Evolutionary conservation across 1,140 invertebrate genomes (phyloP), one percentile per base, ranked within the genome.

Genomic region (Triops cancriformis): DNA sequence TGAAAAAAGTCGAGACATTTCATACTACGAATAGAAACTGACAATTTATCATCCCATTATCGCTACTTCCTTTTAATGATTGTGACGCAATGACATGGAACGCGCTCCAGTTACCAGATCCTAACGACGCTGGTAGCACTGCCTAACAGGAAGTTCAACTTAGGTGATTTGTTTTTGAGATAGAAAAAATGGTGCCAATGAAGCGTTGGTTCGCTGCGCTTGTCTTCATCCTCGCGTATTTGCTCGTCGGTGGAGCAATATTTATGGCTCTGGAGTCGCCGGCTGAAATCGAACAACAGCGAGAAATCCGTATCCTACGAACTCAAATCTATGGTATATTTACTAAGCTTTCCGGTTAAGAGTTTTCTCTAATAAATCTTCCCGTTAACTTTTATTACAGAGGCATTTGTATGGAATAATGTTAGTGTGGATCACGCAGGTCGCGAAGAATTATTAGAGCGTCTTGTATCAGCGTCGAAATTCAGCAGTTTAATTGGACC

Each of bases 261-360:
- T 94, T 95, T 84, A 90, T 92, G 80, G 87, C 89, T 11, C 85
- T 94, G 74, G 93, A 95, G 84, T 87, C 88, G 1, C 90, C 91
- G 0, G 82, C 87, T 73, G 92, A 94, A 83, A 84, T 86, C 72
- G 82, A 86, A 27, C 83, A 89, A 1, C 85, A 87, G 72, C 82
- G 86, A 12, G 84, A 87, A 72, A 82, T 92, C 11, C 81, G 80
- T 76, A 78, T 82, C n/a, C 79, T 83, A 18, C 81, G 85, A 27
- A 80, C 78, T 42, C 74, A 83, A 26, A 86, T 87, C 80, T 80
- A 84, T n/a, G 77, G 77, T 78, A 41, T 1, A 26, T 45, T 45
- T 74, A 28, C 74, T 11, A 9, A 14, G 14, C 9, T 18, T 11
- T 0, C 18, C 26, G 26, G 1, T 26, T 26, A 18, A 18, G 26